Base-by-base conservation (phyloP, 2,888 invertebrate genomes). In the Eurytoma californica region DNA sequence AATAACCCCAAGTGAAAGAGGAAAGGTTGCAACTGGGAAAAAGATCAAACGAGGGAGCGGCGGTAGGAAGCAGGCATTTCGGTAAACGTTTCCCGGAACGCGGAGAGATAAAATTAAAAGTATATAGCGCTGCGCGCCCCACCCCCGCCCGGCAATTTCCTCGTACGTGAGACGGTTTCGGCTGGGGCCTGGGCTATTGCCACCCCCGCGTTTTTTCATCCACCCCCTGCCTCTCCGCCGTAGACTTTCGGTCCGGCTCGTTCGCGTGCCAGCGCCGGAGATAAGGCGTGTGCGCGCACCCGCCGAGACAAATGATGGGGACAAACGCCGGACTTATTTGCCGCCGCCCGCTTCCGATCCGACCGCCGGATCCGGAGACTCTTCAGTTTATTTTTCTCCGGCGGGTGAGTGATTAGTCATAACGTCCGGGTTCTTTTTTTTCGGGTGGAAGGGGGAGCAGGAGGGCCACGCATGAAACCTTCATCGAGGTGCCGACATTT, bases 51-150 rank as follows among this genome's bases (percentile, higher is more conserved):
- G 63, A 72, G 63, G 63, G 39, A 5, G 3, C 7, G 63, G n/a
- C 63, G 14, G 58, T 58, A 58, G 60, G 60, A 68, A 61, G 53
- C n/a, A 39, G 60, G 18, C 67, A 60, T 68, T 68, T 61, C 68
- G 58, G 75, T 53, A 67, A 67, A 75, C 16, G 58, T 28, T 24
- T 28, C 60, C 47, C 67, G 28, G 67, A 3, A 51, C 30, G 68
- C 39, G 2, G 57, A 57, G 53, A 60, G 77, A 77, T 70, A 72
- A 77, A 77, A 77, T 77, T 77, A 77, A 77, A 77, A 77, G 77
- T 72, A 70, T 77, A 77, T 57, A 77, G 47, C 20, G 57, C n/a
- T 3, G 24, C 58, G 39, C 55, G 49, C 24, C 24, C 63, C 77
- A 65, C 65, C 70, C 70, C 39, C 77, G 55, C 60, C 51, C 58